Conservation (phyloP, 2,888 invertebrate genomes). For the Bellardia bayeri region DNA sequence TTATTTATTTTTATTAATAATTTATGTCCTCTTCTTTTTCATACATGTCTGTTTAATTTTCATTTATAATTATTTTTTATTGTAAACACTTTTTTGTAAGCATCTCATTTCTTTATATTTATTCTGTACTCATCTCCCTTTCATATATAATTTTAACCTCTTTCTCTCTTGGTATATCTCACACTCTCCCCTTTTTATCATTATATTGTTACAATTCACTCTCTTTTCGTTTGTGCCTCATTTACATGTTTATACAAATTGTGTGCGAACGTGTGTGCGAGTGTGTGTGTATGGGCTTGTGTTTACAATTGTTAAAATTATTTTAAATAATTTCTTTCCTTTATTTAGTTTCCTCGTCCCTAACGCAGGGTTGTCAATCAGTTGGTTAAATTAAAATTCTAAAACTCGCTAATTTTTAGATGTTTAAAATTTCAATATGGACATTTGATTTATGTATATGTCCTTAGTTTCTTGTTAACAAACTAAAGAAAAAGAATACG, state of each 20-base stretch:
- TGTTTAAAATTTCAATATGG: background rate
- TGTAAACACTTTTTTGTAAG: constrained; percentile 47
- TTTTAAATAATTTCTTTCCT: constrained; percentile 67
- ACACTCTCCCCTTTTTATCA: constrained; percentile 25
- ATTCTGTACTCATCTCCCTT: constrained; percentile 54
- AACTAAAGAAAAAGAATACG: too few species aligned
- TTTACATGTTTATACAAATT: constrained; percentile 50
- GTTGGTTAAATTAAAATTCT: background rate
- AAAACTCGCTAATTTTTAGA: background rate
- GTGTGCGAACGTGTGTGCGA: constrained; percentile 5
- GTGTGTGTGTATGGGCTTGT: constrained; percentile 33
- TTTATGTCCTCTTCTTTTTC: constrained; percentile 31
- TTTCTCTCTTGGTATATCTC: constrained; percentile 34
- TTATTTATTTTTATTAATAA: constrained; percentile 42
- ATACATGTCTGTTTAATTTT: constrained; percentile 59
- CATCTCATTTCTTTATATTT: constrained; percentile 47
- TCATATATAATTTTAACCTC: constrained; percentile 5
- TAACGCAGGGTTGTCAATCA: constrained; percentile 43
- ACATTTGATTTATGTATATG: too few species aligned
- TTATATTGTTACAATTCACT: constrained; percentile 6
- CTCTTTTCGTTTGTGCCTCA: constrained; percentile 55
- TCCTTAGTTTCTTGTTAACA: too few species aligned
- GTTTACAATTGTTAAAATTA: constrained; percentile 71
- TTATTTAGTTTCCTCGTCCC: constrained; percentile 49
- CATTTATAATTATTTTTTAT: constrained; percentile 31